Conservation (phyloP, 2,797 vertebrate species). For the Lophius americanus region DNA sequence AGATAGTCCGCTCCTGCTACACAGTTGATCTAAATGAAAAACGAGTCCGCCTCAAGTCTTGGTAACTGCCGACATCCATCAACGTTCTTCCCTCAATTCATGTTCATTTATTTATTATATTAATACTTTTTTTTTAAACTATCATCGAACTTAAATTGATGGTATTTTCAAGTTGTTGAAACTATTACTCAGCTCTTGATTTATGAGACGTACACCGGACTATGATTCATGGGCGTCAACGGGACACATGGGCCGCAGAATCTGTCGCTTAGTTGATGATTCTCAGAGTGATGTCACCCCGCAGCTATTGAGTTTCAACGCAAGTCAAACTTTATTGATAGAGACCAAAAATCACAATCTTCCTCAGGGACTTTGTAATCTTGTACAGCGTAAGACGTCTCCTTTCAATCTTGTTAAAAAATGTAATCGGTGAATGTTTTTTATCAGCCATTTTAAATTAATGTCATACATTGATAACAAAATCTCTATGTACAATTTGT, state of each 20-base stretch:
- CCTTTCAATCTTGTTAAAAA: not conserved
- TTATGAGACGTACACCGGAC: not conserved
- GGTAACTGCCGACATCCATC: slow-evolving; percentile 73
- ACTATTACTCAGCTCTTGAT: slow-evolving; percentile 2
- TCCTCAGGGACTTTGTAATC: no score
- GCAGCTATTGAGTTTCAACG: not conserved
- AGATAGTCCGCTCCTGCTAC: slow-evolving; percentile 73
- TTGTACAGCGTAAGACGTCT: no score
- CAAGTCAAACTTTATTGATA: not conserved
- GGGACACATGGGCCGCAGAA: not conserved
- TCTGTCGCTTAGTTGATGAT: not conserved
- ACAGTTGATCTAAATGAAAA: slow-evolving; percentile 82
- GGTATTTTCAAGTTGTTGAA: slow-evolving; percentile 18
- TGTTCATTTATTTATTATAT: slow-evolving; percentile 30
- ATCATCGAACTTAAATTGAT: slow-evolving; percentile 29
- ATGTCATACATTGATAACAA: not conserved
- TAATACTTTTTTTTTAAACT: not conserved
- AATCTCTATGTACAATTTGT: not conserved
- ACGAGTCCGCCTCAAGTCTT: slow-evolving; percentile 70
- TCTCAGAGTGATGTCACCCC: not conserved
- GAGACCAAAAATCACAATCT: not conserved
- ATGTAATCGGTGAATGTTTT: not conserved
- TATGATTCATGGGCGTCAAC: not conserved
- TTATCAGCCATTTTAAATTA: not conserved
- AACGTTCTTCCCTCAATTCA: slow-evolving; percentile 58